These are phyloP conservation scores for Schlechtendalia chinensis DNA, from an alignment of 1,140 invertebrate species.

Conservation along the genomic window DNA sequence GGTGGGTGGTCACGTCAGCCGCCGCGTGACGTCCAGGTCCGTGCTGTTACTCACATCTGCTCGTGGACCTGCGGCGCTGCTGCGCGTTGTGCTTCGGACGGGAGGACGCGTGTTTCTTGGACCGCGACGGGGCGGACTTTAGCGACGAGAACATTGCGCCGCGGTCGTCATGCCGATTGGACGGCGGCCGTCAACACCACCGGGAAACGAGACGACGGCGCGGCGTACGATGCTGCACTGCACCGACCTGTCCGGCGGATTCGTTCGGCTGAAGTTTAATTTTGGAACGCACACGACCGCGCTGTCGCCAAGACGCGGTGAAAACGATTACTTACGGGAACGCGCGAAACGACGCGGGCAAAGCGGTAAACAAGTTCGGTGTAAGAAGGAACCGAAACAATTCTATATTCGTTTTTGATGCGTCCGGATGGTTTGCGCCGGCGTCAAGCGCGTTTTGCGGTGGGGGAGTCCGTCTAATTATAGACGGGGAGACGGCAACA, in stretches of 20 bases:
- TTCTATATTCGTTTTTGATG: slow-evolving; percentile 33
- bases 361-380: too few species aligned
- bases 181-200: not conserved
- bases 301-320: too few species aligned
- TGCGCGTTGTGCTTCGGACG: not conserved
- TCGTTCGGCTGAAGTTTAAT: slow-evolving; percentile 37
- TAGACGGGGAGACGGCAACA: slow-evolving; percentile 31
- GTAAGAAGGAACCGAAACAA: too few species aligned
- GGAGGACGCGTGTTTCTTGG: slow-evolving; percentile 25
- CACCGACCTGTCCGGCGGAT: slow-evolving; percentile 11
- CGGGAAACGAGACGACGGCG: not conserved
- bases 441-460: slow-evolving; percentile 20
- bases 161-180: slow-evolving; percentile 21
- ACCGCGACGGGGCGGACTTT: slow-evolving; percentile 48
- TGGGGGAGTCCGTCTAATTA: slow-evolving; percentile 42
- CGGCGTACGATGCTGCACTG: not conserved
- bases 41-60: too few species aligned
- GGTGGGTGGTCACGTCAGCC: too few species aligned
- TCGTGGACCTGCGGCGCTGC: slow-evolving; percentile 13
- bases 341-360: too few species aligned
- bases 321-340: slow-evolving; percentile 32
- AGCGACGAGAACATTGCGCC: slow-evolving; percentile 52
- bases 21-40: too few species aligned
- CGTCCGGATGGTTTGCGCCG: not conserved
- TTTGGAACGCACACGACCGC: slow-evolving; percentile 49